Evolutionary conservation across 2,888 invertebrate species (phyloP).

Genomic region (Cantharis rufa): DNA sequence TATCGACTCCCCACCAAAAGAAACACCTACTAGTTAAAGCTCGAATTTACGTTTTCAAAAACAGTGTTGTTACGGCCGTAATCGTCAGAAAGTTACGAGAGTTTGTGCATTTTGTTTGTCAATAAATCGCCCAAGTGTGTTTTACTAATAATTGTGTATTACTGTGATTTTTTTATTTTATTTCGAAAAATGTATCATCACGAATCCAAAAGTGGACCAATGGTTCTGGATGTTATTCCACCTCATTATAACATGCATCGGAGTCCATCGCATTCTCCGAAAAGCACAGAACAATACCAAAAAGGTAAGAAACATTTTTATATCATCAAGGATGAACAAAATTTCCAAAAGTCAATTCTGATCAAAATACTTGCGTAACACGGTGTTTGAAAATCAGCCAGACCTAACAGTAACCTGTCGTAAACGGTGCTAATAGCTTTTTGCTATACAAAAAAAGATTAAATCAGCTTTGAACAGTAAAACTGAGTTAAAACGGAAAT

Average conservation of each 20-base stretch:
- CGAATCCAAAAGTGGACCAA: slow-evolving; percentile 54
- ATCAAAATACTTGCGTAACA: too few relatives aligned
- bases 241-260: slow-evolving; percentile 57
- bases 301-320: slow-evolving; percentile 44
- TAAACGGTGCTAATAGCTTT: background rate
- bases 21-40: slow-evolving; percentile 15
- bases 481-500: slow-evolving; percentile 34
- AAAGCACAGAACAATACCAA: slow-evolving; percentile 49
- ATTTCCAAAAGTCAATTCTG: too few relatives aligned
- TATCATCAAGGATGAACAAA: background rate
- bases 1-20: slow-evolving; percentile 34
- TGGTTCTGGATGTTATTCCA: slow-evolving; percentile 65
- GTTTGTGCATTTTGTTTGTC: background rate
- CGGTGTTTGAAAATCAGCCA: too few relatives aligned
- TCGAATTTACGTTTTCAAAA: background rate
- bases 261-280: slow-evolving; percentile 59
- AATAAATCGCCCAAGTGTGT: background rate
- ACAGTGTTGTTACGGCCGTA: background rate
- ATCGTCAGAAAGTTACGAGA: background rate
- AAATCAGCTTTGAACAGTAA: background rate
- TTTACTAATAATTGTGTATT: background rate
- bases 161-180: background rate
- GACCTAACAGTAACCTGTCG: background rate
- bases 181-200: slow-evolving; percentile 42
- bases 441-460: background rate